Base-by-base conservation (phyloP, 2,113 vertebrate species). In the Carlito syrichta region DNA sequence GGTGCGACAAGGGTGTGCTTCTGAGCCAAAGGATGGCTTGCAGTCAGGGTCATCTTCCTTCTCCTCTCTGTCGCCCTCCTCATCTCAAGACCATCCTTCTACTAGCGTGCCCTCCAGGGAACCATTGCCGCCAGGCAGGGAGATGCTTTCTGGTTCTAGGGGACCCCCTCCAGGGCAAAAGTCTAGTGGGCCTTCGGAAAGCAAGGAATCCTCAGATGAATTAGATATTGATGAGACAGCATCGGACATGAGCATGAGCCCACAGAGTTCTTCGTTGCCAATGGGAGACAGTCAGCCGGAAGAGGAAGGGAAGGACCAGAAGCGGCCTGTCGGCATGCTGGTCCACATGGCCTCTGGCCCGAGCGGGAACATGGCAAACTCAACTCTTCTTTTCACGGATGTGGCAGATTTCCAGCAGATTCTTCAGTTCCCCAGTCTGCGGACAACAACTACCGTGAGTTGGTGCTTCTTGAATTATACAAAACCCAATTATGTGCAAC, bases 381-480 rank as follows among this genome's bases (percentile, higher is more conserved):
- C 98, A 89, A 98, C 99, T 16, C 98, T 99, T 90, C 98, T 99
- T 25, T 98, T 99, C 94, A 99, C 99, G 0, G 99, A 99, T 0
- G 97, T 99, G 79, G 98, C 99, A 4, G 99, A 99, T 90, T 99
- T 99, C 89, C 99, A 99, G 95, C 99, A 99, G 96, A 98, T 99
- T 94, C 98, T 99, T 98, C 99, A 99, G 97, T 99, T 99, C 94
- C 99, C 99, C 1, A 99, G 99, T 98, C 98, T 99, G 86, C 99
- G 99, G 94, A 99, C 99, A 30, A 99, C 98, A 11, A 99, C 99
- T 95, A 99, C 99, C 95, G 99, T 99, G 96, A 99, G 99, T 98
- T 99, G 99, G 99, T 99, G 99, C 98, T 99, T 99, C 98, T 98
- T 99, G 96, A 99, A 99, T 98, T 99, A 99, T 98, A 99, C 99